Percentiles rank a stretch among this genome's conserved stretches.
These are phyloP conservation scores for Trididemnum nubilum DNA, from an alignment of 23 tunicate species.

Conservation along the genomic window DNA sequence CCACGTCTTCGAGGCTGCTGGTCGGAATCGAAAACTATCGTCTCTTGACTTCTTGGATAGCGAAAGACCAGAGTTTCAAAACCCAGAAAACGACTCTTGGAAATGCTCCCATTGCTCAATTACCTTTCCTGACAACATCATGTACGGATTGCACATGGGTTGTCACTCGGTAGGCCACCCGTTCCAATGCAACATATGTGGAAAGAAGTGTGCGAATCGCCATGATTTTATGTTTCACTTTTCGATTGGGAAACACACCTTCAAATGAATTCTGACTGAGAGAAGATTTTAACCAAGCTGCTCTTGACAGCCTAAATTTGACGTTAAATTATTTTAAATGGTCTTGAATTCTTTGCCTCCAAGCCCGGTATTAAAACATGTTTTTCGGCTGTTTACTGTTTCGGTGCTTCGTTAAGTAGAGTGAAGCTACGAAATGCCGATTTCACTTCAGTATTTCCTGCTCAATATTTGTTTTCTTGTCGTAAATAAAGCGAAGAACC, in stretches of 20 bases:
- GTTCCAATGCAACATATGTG: slow-evolving; percentile 68
- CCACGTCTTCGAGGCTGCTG: not conserved
- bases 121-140: slow-evolving; percentile 69
- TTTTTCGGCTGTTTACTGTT: no score
- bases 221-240: slow-evolving; percentile 70
- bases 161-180: slow-evolving; percentile 49
- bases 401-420: no score
- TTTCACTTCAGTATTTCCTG: no score
- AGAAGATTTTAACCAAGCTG: no score
- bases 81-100: slow-evolving; percentile 1
- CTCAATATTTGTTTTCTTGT: no score
- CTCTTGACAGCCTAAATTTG: no score
- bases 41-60: no score
- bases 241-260: slow-evolving; percentile 47
- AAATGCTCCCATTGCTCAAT: slow-evolving; percentile 65
- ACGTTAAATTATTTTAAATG: no score
- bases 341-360: no score
- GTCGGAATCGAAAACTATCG: not conserved
- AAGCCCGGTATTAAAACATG: no score
- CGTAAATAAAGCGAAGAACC: no score
- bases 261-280: not conserved
- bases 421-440: no score
- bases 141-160: slow-evolving; percentile 80
- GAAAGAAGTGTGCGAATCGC: slow-evolving; percentile 27
- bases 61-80: not conserved